Conservation (phyloP, 30 jellyfish, hydroid and myxozoan genomes). For the Hydractinia echinata region DNA sequence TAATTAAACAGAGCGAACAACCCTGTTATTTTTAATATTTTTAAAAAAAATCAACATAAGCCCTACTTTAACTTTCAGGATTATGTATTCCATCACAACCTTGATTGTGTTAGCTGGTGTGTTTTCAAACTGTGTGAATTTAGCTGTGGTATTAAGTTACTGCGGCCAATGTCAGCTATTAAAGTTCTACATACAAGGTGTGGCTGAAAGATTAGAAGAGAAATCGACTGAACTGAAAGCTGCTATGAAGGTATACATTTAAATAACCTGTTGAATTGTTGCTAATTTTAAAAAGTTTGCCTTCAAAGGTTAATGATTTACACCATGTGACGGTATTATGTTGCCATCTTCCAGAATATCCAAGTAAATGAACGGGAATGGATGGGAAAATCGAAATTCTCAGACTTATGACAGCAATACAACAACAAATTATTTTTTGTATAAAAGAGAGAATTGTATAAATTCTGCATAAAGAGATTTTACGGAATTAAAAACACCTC, state of each 20-base stretch:
- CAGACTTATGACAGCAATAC: too few relatives aligned
- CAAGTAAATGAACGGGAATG: background rate
- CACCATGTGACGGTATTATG: too few relatives aligned
- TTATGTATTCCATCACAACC: conserved; percentile 39
- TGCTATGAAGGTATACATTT: conserved; percentile 71
- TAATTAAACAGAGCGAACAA: too few relatives aligned
- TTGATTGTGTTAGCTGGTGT: conserved; percentile 58
- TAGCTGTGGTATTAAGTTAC: conserved; percentile 81
- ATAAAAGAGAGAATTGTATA: too few relatives aligned
- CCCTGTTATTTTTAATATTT: too few relatives aligned
- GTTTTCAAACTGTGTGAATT: conserved; percentile 70
- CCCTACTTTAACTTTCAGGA: conserved; percentile 14
- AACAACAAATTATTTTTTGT: too few relatives aligned
- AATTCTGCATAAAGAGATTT: background rate
- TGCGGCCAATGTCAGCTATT: conserved; percentile 93
- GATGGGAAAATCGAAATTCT: too few relatives aligned
- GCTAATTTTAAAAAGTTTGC: background rate
- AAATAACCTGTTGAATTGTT: background rate
- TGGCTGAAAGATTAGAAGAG: conserved; percentile 72
- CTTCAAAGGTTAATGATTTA: background rate
- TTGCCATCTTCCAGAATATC: background rate
- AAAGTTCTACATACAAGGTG: conserved; percentile 63
- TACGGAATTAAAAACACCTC: too few relatives aligned
- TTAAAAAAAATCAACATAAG: too few relatives aligned
- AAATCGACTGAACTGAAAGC: conserved; percentile 70